A percentile compares a stretch with the other conserved stretches of the same genome.
Evolutionary conservation across 1,140 invertebrate species (phyloP).

Genomic region (Chrysomallon squamiferum): DNA sequence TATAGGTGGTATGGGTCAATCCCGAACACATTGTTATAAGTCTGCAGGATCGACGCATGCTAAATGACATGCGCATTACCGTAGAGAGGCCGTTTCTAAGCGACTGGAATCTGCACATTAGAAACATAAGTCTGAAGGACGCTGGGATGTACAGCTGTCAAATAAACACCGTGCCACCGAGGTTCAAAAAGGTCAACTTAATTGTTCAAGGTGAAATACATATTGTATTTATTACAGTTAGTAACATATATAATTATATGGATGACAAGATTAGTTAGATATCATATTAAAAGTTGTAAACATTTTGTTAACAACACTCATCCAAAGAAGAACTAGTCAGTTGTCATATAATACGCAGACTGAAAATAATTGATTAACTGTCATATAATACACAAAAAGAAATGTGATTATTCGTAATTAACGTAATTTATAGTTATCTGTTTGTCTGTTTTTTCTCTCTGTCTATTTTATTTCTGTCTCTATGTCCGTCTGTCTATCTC

Average conservation of each 20-base stretch:
- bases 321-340: too few species aligned
- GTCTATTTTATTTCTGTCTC: too few species aligned
- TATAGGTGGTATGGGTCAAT: constrained; percentile 56
- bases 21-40: constrained; percentile 46
- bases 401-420: too few species aligned
- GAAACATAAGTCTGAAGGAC: constrained; percentile 42
- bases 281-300: background rate
- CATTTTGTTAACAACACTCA: too few species aligned
- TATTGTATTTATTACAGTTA: background rate
- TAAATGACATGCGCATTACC: constrained; percentile 50
- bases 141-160: constrained; percentile 49
- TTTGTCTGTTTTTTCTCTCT: too few species aligned
- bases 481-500: too few species aligned
- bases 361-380: too few species aligned
- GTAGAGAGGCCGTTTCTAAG: constrained; percentile 39
- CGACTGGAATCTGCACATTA: constrained; percentile 56
- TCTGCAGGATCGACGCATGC: constrained; percentile 40
- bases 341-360: too few species aligned
- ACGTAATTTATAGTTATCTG: too few species aligned
- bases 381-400: too few species aligned
- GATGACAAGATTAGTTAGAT: too few species aligned
- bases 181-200: constrained; percentile 41
- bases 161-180: constrained; percentile 46
- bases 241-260: background rate
- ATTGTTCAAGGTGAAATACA: constrained; percentile 45